Evolutionary conservation across 2,888 invertebrate species (phyloP), one percentile per base, ranked within the genome.

Genomic region (Zygaena filipendulae): DNA sequence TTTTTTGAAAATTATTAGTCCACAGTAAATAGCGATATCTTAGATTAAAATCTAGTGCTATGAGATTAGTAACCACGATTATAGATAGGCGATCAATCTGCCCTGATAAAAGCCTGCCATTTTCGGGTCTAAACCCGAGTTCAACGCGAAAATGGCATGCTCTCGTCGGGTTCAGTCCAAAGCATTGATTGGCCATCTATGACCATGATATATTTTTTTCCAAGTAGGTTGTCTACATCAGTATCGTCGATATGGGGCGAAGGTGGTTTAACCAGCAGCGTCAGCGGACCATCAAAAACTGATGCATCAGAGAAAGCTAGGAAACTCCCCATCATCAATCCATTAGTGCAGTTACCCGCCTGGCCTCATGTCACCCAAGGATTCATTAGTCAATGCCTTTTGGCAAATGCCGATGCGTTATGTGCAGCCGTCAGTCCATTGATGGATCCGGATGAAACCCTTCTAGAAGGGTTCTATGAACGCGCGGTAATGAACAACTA

Each of bases 401-500:
- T 97, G 38, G 96, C 97, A 25, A 97, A 97, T 59, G 97, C 97
- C 3, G 97, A 97, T 59, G 95, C 97, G 1, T 81, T 97, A 3
- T 97, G 97, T 63, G 96, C 97, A 1, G 95, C 96, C 1, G 96
- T 95, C n/a, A 93, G 95, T 35, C 95, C 97, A 0, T 74, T 97
- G 7, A 93, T 96, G 89, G 95, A 95, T 59, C 92, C 92, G 0
- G 94, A 94, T 52, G 92, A 94, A 52, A 91, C 91, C 0, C 77
- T 92, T 2, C 74, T 91, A 55, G 94, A 94, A 75, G 94, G 94
- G 1, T 92, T 90, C 63, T 91, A 91, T 49, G 97, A 98, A 68
- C 88, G 91, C 43, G 95, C 95, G 51, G 96, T 97, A 2, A 97
- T 98, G 97, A 98, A 97, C 70, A 98, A 98, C 62, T 98, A 98